A percentile compares a stretch with the other conserved stretches of the same genome.
phyloP scores from a whole-genome alignment of 2,888 invertebrate genomes.

The Sialis fuliginosa region DNA sequence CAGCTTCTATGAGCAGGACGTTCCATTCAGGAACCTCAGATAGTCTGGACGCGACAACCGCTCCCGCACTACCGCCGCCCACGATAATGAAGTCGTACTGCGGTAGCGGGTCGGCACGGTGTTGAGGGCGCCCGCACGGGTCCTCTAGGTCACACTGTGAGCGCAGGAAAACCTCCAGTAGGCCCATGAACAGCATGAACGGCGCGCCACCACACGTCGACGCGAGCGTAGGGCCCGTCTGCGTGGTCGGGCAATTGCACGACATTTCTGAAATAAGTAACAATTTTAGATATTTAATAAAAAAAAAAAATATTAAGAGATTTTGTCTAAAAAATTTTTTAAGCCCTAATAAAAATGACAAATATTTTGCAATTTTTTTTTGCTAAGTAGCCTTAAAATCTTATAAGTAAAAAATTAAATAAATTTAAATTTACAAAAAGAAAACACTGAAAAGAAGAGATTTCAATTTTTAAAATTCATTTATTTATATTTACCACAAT shows the following conservation, averaged over 20 bases:
- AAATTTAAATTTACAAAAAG: no score
- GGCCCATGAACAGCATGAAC: conserved; percentile 80
- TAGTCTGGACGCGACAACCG: conserved; percentile 52
- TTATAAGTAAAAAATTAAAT: no score
- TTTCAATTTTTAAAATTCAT: no score
- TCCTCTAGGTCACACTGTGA: conserved; percentile 79
- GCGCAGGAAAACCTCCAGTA: conserved; percentile 67
- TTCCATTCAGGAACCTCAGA: conserved; percentile 57
- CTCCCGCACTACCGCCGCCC: conserved; percentile 54
- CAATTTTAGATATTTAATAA: no score
- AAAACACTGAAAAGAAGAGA: no score
- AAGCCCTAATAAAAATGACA: no score
- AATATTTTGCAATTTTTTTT: no score
- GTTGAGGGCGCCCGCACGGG: conserved; percentile 59
- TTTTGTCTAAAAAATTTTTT: no score
- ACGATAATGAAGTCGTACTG: conserved; percentile 63
- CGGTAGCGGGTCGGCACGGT: conserved; percentile 32
- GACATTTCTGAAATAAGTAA: conserved; percentile 21
- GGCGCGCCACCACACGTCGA: conserved; percentile 69
- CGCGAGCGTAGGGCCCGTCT: conserved; percentile 67
- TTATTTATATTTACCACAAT: no score
- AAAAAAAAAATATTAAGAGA: no score
- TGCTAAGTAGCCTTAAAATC: no score
- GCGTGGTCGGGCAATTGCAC: conserved; percentile 65
- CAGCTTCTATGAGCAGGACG: conserved; percentile 57